These are phyloP conservation scores for Sclerodermus sp. DNA, from an alignment of 2,888 invertebrate species.

Conservation along the genomic window DNA sequence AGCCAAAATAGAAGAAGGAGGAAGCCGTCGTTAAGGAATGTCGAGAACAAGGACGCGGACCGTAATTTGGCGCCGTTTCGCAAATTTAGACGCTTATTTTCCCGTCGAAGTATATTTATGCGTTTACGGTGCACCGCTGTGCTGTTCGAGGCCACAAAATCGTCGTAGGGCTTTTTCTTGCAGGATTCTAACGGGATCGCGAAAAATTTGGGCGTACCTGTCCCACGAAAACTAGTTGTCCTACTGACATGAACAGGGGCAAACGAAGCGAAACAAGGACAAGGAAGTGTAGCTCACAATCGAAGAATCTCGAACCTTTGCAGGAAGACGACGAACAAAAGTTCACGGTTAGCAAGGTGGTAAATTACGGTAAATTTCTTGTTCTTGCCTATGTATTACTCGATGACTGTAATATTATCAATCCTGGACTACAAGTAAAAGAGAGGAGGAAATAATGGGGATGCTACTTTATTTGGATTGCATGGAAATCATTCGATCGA, in stretches of 20 bases:
- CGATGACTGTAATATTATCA: not conserved
- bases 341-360: slow-evolving; percentile 1
- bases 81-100: slow-evolving; percentile 26
- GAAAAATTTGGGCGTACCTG: slow-evolving; percentile 29
- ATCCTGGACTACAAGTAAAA: not conserved
- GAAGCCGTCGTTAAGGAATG: slow-evolving; percentile 8
- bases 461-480: not conserved
- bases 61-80: slow-evolving; percentile 31
- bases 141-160: slow-evolving; percentile 26
- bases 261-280: slow-evolving; percentile 9
- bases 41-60: slow-evolving; percentile 32
- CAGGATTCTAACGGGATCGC: slow-evolving; percentile 31
- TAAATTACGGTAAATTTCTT: not conserved
- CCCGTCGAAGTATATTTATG: slow-evolving; percentile 31
- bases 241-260: slow-evolving; percentile 8
- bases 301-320: not conserved
- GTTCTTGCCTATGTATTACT: not conserved
- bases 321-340: not conserved
- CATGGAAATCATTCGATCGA: no score
- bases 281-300: not conserved
- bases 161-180: slow-evolving; percentile 12
- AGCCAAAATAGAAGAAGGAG: not conserved
- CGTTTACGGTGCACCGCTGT: slow-evolving; percentile 30
- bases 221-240: slow-evolving; percentile 17
- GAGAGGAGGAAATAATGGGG: not conserved